Evolutionary conservation across 2,113 vertebrate genomes (phyloP).

Genomic region (Ploceus nigricollis): DNA sequence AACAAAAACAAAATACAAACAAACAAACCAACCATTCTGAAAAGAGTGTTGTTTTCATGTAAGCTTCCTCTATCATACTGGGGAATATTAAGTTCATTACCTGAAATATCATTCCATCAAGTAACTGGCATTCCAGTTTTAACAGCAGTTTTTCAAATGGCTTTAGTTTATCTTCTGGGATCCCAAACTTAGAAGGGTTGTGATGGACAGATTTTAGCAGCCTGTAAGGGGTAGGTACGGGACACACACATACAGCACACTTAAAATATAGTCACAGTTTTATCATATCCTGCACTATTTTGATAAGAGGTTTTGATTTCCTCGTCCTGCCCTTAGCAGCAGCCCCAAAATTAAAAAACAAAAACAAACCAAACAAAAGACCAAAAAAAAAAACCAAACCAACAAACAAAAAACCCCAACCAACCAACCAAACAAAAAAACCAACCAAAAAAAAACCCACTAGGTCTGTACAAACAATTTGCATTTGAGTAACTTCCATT

Average conservation of each 20-base stretch:
- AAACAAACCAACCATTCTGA: not conserved
- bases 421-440: not conserved
- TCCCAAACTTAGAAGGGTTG: slow-evolving; percentile 93
- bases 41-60: not conserved
- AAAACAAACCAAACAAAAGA: too few species aligned
- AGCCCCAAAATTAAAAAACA: not conserved
- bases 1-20: not conserved
- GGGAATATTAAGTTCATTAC: slow-evolving; percentile 61
- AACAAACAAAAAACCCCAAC: not conserved
- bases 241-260: not conserved
- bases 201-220: slow-evolving; percentile 97
- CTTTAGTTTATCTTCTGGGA: slow-evolving; percentile 94
- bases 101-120: slow-evolving; percentile 96
- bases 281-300: not conserved
- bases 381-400: not conserved
- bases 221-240: slow-evolving; percentile 49
- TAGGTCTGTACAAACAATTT: not conserved
- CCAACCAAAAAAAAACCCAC: not conserved
- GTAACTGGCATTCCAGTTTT: slow-evolving; percentile 90
- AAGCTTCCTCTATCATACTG: not conserved
- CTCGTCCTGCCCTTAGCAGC: not conserved
- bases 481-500: not conserved
- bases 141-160: slow-evolving; percentile 96
- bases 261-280: not conserved
- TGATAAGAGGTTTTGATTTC: not conserved